A percentile compares a stretch with the other conserved stretches of the same genome.
Evolutionary conservation across 2,888 invertebrate species (phyloP).

Genomic region (Druceiella hillmani): DNA sequence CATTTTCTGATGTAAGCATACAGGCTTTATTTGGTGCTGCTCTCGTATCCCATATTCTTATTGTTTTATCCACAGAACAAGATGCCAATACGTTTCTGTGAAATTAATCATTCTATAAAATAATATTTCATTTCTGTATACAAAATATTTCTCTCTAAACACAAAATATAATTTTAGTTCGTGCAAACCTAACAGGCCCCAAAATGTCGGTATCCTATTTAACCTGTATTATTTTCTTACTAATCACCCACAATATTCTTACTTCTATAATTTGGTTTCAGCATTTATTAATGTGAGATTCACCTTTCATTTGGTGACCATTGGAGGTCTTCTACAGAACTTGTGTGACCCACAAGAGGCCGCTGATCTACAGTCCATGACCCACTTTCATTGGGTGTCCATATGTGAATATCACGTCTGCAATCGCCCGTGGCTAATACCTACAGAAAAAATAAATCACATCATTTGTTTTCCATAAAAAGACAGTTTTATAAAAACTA

Average conservation of each 20-base stretch:
- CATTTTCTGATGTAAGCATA: constrained; percentile 80
- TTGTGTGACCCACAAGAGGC: constrained; percentile 81
- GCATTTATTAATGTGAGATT: background rate
- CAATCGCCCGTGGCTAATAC: constrained; percentile 92
- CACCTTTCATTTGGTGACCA: constrained; percentile 94
- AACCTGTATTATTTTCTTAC: background rate
- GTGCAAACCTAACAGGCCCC: no score
- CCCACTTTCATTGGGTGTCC: constrained; percentile 75
- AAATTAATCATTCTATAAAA: constrained; percentile 13
- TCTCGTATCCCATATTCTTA: constrained; percentile 95
- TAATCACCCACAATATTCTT: background rate
- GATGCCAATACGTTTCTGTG: constrained; percentile 75
- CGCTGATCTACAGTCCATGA: constrained; percentile 89
- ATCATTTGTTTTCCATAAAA: constrained; percentile 7
- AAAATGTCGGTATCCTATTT: background rate
- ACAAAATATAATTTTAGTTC: constrained; percentile 3
- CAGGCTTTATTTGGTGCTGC: constrained; percentile 82
- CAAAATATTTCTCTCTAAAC: background rate
- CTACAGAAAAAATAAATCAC: constrained; percentile 35
- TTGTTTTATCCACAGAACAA: constrained; percentile 83
- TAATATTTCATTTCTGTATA: background rate
- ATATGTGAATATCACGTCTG: constrained; percentile 87
- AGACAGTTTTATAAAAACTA: constrained; percentile 6
- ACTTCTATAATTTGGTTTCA: background rate
- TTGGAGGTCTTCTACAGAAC: constrained; percentile 95